phyloP scores from a whole-genome alignment of 2,113 vertebrate species.

The Riparia riparia region DNA sequence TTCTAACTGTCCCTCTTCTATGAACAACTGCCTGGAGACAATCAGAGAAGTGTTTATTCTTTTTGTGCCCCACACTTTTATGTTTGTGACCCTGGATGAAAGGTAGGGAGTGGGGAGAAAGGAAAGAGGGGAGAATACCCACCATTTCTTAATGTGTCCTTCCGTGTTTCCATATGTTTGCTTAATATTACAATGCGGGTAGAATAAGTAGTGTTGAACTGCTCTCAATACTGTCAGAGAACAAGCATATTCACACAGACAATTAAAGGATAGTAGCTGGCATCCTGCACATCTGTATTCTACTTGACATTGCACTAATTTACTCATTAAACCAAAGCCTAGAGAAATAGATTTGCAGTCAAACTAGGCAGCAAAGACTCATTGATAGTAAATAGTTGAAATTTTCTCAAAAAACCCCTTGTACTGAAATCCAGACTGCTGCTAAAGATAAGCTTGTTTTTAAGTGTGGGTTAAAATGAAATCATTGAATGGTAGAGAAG shows the following conservation, averaged over 20 bases:
- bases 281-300: not conserved
- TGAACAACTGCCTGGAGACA: not conserved
- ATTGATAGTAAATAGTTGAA: not conserved
- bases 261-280: not conserved
- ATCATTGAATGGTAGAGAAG: not conserved
- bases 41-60: not conserved
- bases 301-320: not conserved
- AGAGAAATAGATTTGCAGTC: not conserved
- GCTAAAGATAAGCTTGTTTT: slow-evolving; percentile 9
- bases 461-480: not conserved
- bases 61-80: not conserved
- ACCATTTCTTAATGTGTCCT: not conserved
- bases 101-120: accelerated
- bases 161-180: not conserved
- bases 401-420: accelerated
- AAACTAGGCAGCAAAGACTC: not conserved
- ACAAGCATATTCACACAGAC: not conserved
- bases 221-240: not conserved
- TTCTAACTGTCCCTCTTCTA: not conserved
- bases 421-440: not conserved
- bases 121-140: not conserved
- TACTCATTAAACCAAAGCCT: not conserved
- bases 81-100: not conserved
- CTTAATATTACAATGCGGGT: not conserved
- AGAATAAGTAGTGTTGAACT: not conserved